Conservation (phyloP, 53 echinoderm and acorn worm genomes). For the Henricia sp. region DNA sequence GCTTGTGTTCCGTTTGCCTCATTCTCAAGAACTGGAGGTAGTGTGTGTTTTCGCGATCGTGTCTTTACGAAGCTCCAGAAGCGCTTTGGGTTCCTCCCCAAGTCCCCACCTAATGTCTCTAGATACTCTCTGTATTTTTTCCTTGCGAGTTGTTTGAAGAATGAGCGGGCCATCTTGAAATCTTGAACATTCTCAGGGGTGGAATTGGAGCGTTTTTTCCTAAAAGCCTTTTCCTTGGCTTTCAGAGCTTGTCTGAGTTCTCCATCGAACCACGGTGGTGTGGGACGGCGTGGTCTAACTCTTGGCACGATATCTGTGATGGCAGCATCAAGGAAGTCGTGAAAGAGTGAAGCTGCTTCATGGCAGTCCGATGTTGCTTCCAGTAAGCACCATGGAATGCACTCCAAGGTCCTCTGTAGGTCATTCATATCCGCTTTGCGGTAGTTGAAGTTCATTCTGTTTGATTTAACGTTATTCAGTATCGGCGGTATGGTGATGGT, state of each 20-base stretch:
- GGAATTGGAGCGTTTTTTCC: not conserved
- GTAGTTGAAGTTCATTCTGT: not conserved
- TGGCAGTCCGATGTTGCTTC: not conserved
- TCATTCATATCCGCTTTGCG: not conserved
- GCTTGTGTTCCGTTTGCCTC: too few species aligned
- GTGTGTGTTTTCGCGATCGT: too few species aligned
- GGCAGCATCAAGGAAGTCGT: not conserved
- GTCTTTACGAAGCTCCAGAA: too few species aligned
- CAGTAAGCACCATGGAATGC: too few species aligned
- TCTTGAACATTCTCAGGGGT: not conserved
- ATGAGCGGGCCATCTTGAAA: constrained; percentile 2
- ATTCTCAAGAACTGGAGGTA: too few species aligned
- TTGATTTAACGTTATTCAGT: not conserved
- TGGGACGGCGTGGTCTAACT: too few species aligned
- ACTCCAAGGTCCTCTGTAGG: not conserved
- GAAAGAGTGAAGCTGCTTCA: not conserved
- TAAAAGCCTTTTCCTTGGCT: not conserved
- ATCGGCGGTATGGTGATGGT: not conserved
- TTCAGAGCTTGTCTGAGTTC: not conserved
- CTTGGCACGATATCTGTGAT: too few species aligned
- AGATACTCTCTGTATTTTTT: too few species aligned
- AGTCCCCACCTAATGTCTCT: too few species aligned
- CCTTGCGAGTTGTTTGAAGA: too few species aligned
- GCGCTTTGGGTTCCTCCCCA: too few species aligned
- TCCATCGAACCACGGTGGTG: not conserved